These are phyloP conservation scores for Sinocyclocheilus maitianheensis DNA, from an alignment of 2,113 vertebrate species.

Conservation along the genomic window DNA sequence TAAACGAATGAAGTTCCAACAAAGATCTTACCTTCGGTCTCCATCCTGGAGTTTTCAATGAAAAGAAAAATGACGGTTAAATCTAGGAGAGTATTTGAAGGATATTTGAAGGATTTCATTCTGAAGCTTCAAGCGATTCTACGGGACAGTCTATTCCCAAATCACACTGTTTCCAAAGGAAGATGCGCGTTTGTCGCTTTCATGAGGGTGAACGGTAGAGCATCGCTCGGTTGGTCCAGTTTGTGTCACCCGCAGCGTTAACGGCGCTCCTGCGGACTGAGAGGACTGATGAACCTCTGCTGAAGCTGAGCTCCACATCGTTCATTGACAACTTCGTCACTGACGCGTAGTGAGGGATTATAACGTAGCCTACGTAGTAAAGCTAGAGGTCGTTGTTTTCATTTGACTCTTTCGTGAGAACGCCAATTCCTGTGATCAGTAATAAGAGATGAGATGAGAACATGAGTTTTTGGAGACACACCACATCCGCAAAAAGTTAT, in stretches of 20 bases:
- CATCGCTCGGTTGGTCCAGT: background rate
- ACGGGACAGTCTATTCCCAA: background rate
- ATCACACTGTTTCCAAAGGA: background rate
- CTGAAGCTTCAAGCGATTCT: background rate
- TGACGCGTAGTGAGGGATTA: background rate
- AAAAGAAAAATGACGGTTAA: slow-evolving; percentile 27
- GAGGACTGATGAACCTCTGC: background rate
- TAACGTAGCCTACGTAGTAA: background rate
- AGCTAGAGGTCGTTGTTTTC: slow-evolving; percentile 4
- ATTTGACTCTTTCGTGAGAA: background rate
- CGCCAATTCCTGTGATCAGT: background rate
- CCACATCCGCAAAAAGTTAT: no score
- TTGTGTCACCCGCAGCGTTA: slow-evolving; percentile 1
- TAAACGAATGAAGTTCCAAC: background rate
- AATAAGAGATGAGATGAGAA: background rate
- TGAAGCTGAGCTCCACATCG: background rate
- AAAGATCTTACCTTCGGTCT: slow-evolving; percentile 37
- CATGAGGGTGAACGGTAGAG: background rate
- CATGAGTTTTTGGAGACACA: no score
- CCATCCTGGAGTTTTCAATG: slow-evolving; percentile 15
- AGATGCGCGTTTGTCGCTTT: background rate
- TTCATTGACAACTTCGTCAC: slow-evolving; percentile 31
- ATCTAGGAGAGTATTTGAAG: slow-evolving; percentile 6
- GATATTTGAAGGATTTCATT: background rate
- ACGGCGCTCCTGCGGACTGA: slow-evolving; percentile 10